Evolutionary conservation across 2,888 invertebrate genomes (phyloP).

Genomic region (Cephus sareptanus): DNA sequence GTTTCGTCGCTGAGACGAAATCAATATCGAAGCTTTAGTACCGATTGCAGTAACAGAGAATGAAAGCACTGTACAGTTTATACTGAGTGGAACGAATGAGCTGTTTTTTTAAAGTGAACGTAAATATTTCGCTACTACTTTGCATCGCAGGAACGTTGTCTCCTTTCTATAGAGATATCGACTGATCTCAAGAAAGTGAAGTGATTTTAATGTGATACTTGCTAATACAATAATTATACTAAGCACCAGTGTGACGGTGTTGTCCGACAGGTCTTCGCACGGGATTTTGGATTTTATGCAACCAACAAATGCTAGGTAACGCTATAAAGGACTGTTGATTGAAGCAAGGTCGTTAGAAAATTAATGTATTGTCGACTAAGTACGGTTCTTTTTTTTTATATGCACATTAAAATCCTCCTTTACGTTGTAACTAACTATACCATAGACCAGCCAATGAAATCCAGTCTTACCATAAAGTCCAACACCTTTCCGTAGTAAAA

Average conservation of each 20-base stretch:
- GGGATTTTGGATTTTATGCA: conserved; percentile 57
- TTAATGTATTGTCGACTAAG: not conserved
- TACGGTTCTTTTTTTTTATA: not conserved
- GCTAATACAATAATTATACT: conserved; percentile 48
- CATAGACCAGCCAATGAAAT: not conserved
- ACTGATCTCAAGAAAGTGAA: not conserved
- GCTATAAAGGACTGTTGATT: conserved; percentile 8
- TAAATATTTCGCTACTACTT: not conserved
- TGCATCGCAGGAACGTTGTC: not conserved
- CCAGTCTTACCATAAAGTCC: not conserved
- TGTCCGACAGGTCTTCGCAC: conserved; percentile 59
- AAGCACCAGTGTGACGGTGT: conserved; percentile 53
- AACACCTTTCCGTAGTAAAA: not conserved
- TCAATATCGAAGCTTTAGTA: not conserved
- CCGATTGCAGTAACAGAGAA: not conserved
- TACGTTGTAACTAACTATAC: not conserved
- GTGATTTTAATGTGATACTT: conserved; percentile 9
- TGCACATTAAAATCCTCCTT: not conserved
- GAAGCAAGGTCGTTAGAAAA: not conserved
- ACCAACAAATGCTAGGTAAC: conserved; percentile 57
- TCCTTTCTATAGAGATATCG: not conserved
- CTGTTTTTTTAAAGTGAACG: not conserved
- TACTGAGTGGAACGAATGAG: not conserved
- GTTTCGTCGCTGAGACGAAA: not conserved
- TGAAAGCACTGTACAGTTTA: not conserved